These are phyloP conservation scores for Nothocercus nigrocapillus DNA, from an alignment of 2,113 vertebrate species.

Conservation along the genomic window DNA sequence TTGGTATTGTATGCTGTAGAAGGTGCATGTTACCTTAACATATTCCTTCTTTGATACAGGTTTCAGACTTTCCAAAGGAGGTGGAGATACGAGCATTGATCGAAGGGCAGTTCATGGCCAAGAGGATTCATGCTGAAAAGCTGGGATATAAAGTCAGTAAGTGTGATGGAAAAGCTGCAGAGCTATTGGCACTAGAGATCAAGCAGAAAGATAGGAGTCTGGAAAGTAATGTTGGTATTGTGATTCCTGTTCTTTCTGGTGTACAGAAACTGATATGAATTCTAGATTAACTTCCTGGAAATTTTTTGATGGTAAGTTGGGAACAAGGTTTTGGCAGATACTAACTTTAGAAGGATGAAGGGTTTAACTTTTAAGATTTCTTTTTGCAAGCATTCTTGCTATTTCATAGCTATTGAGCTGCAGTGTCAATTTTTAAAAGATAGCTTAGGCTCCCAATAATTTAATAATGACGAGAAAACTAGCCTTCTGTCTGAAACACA, in stretches of 20 bases:
- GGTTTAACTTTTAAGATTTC: background rate
- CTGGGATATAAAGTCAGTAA: slow-evolving; percentile 92
- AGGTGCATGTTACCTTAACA: background rate
- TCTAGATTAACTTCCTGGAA: background rate
- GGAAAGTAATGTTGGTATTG: background rate
- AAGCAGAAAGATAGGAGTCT: background rate
- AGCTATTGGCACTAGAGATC: background rate
- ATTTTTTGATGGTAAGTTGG: fast-evolving
- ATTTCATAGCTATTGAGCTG: background rate
- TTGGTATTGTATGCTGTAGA: background rate
- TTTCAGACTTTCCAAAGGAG: slow-evolving; percentile 75
- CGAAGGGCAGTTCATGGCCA: slow-evolving; percentile 96
- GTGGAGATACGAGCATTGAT: slow-evolving; percentile 90
- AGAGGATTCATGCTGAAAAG: slow-evolving; percentile 91
- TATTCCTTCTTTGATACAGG: slow-evolving; percentile 73
- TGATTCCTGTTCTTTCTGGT: background rate
- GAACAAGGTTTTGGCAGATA: background rate
- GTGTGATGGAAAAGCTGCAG: slow-evolving; percentile 52
- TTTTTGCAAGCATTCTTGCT: slow-evolving; percentile 2
- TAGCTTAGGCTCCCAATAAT: background rate
- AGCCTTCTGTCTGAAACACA: background rate
- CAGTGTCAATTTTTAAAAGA: background rate
- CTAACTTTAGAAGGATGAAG: background rate
- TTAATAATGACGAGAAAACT: background rate
- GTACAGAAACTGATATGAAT: background rate